phyloP scores from a whole-genome alignment of 2,888 invertebrate species.

The Mellilla xanthometata region DNA sequence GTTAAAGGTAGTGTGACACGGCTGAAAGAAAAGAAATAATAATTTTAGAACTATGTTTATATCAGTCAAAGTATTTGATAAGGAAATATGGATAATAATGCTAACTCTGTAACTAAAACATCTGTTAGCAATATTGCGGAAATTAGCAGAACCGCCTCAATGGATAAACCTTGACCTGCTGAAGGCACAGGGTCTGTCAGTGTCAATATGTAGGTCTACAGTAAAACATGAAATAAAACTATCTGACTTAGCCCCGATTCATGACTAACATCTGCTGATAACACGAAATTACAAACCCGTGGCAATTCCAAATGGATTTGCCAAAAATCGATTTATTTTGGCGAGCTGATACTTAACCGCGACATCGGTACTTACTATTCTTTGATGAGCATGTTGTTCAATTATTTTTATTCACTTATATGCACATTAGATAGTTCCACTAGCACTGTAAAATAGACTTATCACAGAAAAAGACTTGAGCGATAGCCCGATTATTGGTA shows the following conservation, averaged over 20 bases:
- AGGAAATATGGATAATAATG: not conserved
- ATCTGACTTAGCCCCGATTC: constrained; percentile 23
- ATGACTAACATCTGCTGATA: constrained; percentile 44
- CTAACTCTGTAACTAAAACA: constrained; percentile 36
- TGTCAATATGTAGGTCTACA: constrained; percentile 44
- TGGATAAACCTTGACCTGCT: constrained; percentile 59
- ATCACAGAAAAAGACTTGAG: constrained; percentile 79
- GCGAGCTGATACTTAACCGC: constrained; percentile 66
- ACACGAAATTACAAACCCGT: constrained; percentile 42
- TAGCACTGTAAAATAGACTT: constrained; percentile 69
- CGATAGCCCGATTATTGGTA: constrained; percentile 70
- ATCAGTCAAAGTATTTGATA: not conserved
- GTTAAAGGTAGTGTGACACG: constrained; percentile 97
- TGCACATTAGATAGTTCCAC: constrained; percentile 81
- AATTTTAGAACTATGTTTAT: constrained; percentile 10
- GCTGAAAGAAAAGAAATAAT: constrained; percentile 84
- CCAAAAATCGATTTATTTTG: constrained; percentile 75
- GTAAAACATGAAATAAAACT: constrained; percentile 24
- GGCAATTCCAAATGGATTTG: constrained; percentile 45
- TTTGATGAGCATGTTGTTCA: constrained; percentile 86
- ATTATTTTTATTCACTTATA: constrained; percentile 70
- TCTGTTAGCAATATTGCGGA: constrained; percentile 43
- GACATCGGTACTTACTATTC: constrained; percentile 84
- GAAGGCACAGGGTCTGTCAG: constrained; percentile 53
- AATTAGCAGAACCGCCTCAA: constrained; percentile 30